phyloP scores from a whole-genome alignment of 2,113 vertebrate genomes.

The Chaetops frenatus region DNA sequence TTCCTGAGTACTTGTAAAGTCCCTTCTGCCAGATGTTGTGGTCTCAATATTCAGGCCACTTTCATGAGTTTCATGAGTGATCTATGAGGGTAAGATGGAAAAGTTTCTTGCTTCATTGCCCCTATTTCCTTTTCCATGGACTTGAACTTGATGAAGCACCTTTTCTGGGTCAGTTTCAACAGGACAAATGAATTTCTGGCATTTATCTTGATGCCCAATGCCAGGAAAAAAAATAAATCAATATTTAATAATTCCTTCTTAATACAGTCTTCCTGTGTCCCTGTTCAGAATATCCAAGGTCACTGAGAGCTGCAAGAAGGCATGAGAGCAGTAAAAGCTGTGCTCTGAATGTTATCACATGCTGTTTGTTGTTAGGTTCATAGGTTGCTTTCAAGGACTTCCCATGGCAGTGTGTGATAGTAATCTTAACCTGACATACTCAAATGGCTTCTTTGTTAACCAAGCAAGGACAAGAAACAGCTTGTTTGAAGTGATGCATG shows the following conservation, averaged over 20 bases:
- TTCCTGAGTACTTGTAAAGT: neutral
- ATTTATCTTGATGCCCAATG: neutral
- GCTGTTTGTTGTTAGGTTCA: neutral
- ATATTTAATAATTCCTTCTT: constrained; percentile 43
- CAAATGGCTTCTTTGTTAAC: neutral
- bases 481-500: neutral
- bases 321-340: neutral
- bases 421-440: neutral
- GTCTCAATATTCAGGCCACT: neutral
- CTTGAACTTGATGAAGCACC: neutral
- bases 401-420: neutral
- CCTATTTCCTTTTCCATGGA: neutral
- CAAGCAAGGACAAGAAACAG: neutral
- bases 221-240: neutral
- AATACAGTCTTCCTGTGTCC: neutral
- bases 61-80: neutral
- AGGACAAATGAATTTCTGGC: neutral
- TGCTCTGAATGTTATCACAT: neutral
- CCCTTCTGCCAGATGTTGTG: neutral
- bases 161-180: neutral
- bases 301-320: neutral
- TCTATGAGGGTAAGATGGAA: neutral
- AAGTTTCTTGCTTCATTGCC: neutral
- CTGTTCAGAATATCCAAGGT: constrained; percentile 1
- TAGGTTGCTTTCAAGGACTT: neutral